Percentiles rank a stretch among this genome's conserved stretches.
These are phyloP conservation scores for Ceramica pisi DNA, from an alignment of 2,888 invertebrate genomes.

Conservation along the genomic window DNA sequence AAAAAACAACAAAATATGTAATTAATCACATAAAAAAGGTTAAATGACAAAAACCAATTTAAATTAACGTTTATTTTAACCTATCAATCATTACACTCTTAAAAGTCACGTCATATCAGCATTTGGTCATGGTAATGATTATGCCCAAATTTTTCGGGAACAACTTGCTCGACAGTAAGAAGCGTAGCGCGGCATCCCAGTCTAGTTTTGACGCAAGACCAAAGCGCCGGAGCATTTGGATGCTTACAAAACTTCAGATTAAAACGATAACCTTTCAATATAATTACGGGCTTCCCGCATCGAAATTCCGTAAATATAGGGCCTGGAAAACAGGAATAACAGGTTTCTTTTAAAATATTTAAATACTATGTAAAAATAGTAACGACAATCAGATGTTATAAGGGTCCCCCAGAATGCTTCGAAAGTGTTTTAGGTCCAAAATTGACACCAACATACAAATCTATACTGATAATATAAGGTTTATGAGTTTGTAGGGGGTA, in stretches of 20 bases:
- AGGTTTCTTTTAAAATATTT: neutral
- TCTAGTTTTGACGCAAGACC: conserved; percentile 42
- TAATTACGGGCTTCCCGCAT: conserved; percentile 67
- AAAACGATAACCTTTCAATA: conserved; percentile 60
- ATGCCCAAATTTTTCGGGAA: conserved; percentile 28
- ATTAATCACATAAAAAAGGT: too few relatives aligned
- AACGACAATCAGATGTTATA: neutral
- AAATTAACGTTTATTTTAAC: too few relatives aligned
- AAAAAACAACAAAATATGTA: too few relatives aligned
- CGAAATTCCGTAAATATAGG: conserved; percentile 39
- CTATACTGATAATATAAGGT: too few relatives aligned
- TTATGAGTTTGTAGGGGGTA: too few relatives aligned
- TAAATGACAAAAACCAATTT: too few relatives aligned
- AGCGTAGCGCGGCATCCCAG: conserved; percentile 41
- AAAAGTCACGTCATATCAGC: too few relatives aligned
- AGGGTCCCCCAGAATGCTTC: neutral
- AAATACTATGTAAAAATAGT: neutral
- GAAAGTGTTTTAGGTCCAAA: too few relatives aligned
- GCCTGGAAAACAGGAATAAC: conserved; percentile 31
- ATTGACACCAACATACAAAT: neutral
- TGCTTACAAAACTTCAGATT: conserved; percentile 26
- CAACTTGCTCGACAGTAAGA: conserved; percentile 35
- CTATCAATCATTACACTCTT: too few relatives aligned
- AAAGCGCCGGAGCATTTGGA: conserved; percentile 4
- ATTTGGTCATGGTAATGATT: conserved; percentile 34